Conservation (phyloP, 2,797 vertebrate genomes). For the Petrocephalus sullivani region DNA sequence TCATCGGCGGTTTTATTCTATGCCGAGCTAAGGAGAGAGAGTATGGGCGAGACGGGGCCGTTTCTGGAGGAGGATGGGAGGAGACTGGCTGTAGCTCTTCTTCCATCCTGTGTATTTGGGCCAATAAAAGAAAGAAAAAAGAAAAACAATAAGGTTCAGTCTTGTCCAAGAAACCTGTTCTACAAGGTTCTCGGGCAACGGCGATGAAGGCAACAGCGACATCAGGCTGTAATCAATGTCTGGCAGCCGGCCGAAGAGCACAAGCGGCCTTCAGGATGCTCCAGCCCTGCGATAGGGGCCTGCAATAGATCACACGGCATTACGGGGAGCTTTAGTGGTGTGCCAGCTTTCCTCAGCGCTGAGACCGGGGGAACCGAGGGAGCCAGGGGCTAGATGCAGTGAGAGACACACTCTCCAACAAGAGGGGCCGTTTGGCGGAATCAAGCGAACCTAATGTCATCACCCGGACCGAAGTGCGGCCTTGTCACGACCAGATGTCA, state of each 20-base stretch:
- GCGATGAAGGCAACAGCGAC: background rate
- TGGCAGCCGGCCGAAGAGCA: background rate
- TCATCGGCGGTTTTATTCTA: constrained; percentile 40
- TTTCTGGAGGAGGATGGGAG: background rate
- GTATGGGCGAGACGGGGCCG: constrained; percentile 27
- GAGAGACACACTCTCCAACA: background rate
- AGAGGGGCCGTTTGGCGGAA: background rate
- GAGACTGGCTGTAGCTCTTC: background rate
- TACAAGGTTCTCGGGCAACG: background rate
- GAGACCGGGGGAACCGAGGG: background rate
- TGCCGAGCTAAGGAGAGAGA: constrained; percentile 18
- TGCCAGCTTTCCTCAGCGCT: background rate
- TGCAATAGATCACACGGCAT: constrained; percentile 4
- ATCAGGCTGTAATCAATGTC: background rate
- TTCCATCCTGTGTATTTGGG: background rate
- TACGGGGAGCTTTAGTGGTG: background rate
- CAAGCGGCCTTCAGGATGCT: background rate
- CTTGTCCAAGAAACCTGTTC: constrained; percentile 9
- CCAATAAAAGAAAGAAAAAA: background rate
- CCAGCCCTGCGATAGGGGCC: background rate
- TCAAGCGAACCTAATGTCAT: background rate
- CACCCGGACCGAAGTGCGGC: background rate
- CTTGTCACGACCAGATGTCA: background rate
- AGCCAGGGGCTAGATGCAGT: background rate
- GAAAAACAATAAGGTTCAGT: background rate